Evolutionary conservation across 2,797 vertebrate genomes (phyloP), one percentile per base, ranked within the genome.

Genomic region (Chaenodraco wilsoni): DNA sequence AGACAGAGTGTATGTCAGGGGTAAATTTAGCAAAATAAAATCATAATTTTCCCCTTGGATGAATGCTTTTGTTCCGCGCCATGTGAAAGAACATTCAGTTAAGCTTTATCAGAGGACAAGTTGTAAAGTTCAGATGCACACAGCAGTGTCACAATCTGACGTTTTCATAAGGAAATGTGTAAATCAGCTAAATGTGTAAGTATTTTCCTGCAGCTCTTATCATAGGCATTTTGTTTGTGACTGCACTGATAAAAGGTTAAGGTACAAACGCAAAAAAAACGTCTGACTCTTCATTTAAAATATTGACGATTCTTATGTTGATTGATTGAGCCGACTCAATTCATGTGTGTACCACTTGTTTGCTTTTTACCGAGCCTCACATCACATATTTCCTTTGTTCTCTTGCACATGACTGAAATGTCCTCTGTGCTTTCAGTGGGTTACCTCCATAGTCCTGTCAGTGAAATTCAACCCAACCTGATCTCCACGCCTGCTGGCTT

Each of bases 81-180:
- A 77, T 54, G 69, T 44, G 51, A 85, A 61, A 69, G 72, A 87
- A 88, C 82, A 83, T 85, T 83, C 40, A 69, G 45, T 84, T 82
- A 80, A 56, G n/a, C 23, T 65, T 65, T 56, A 77, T 86, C 60
- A 72, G 55, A 69, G 61, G 49, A 63, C 59, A 69, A 43, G 55
- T 54, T 49, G 40, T 65, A 51, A 74, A 41, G 2, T 49, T 68
- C n/a, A 73, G 21, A 45, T 51, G 40, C 64, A 63, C 43, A 2
- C 11, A 23, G 49, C 40, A 21, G 46, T 27, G 66, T 17, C 9
- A 76, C 12, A 74, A 67, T 43, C 44, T 50, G 43, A 58, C 10
- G 40, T 19, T 57, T 48, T 45, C 14, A 27, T 13, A 21, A 40
- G 19, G 7, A 5, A 48, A 44, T 55, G 74, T 62, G 46, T 66